Percentiles rank a stretch among this genome's conserved stretches.
Evolutionary conservation across 1,140 invertebrate genomes (phyloP).

Genomic region (Drosophila santomea): DNA sequence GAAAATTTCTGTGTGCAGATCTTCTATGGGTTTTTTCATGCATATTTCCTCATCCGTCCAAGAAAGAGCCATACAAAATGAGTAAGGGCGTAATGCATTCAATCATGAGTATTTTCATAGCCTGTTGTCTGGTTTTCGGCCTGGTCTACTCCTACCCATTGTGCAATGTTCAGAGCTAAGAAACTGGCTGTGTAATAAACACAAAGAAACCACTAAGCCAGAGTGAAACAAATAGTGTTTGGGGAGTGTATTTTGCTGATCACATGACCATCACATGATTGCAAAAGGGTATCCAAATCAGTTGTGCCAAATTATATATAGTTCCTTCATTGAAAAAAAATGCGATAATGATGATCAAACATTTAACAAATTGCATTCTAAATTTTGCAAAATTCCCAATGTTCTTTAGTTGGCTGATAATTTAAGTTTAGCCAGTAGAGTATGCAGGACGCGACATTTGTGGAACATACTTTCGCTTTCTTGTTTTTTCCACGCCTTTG

Average conservation of each 20-base stretch:
- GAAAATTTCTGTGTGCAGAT: slow-evolving; percentile 41
- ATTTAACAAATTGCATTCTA: no score
- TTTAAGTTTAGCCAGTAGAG: slow-evolving; percentile 3
- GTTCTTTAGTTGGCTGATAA: no score
- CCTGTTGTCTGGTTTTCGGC: slow-evolving; percentile 26
- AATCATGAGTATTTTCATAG: slow-evolving; percentile 36
- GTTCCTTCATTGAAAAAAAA: no score
- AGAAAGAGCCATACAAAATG: slow-evolving; percentile 1
- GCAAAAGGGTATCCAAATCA: neutral
- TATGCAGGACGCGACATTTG: slow-evolving; percentile 8
- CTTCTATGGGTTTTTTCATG: slow-evolving; percentile 13
- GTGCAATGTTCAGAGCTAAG: slow-evolving; percentile 55
- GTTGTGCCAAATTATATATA: no score
- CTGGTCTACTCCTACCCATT: slow-evolving; percentile 27
- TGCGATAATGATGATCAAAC: no score
- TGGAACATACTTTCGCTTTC: slow-evolving; percentile 38
- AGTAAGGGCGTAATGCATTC: slow-evolving; percentile 29
- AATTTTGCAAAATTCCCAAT: no score
- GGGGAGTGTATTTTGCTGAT: slow-evolving; percentile 39
- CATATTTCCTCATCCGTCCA: slow-evolving; percentile 33
- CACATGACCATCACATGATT: slow-evolving; percentile 32
- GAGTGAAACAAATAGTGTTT: slow-evolving; percentile 27
- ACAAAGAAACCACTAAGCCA: slow-evolving; percentile 39
- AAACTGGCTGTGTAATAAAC: slow-evolving; percentile 53
- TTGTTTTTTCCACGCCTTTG: slow-evolving; percentile 35